phyloP scores from a whole-genome alignment of 2,113 vertebrate species.

The Dasyurus viverrinus region DNA sequence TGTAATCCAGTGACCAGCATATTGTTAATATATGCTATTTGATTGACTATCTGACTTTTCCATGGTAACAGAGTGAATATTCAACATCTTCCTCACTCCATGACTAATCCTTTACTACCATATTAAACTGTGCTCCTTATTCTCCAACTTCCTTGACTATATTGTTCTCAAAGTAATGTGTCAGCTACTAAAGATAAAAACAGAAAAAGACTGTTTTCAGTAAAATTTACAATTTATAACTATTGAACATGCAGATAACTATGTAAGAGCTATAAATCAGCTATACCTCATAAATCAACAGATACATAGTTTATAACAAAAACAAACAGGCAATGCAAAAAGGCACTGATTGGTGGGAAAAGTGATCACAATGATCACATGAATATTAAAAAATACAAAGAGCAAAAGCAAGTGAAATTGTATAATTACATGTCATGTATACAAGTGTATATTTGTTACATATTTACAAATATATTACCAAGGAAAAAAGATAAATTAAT shows the following conservation, averaged over 20 bases:
- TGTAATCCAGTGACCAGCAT: background rate
- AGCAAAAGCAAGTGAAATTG: background rate
- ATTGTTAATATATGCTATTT: background rate
- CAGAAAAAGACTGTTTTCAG: background rate
- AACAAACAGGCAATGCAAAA: background rate
- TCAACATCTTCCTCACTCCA: background rate
- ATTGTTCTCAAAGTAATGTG: background rate
- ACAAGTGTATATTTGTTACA: background rate
- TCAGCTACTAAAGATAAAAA: background rate
- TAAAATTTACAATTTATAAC: background rate
- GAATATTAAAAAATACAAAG: background rate
- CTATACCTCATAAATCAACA: background rate
- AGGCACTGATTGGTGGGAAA: background rate
- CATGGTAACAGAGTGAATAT: background rate
- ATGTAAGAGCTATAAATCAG: background rate
- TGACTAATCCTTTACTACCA: background rate
- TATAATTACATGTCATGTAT: background rate
- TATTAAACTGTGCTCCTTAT: background rate
- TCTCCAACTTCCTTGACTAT: background rate
- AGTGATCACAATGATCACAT: background rate
- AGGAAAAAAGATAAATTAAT: background rate
- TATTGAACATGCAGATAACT: background rate
- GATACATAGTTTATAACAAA: background rate
- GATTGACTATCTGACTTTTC: background rate
- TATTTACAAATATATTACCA: background rate